Base-by-base conservation (phyloP, 2,888 invertebrate genomes). In the Achlya flavicornis region DNA sequence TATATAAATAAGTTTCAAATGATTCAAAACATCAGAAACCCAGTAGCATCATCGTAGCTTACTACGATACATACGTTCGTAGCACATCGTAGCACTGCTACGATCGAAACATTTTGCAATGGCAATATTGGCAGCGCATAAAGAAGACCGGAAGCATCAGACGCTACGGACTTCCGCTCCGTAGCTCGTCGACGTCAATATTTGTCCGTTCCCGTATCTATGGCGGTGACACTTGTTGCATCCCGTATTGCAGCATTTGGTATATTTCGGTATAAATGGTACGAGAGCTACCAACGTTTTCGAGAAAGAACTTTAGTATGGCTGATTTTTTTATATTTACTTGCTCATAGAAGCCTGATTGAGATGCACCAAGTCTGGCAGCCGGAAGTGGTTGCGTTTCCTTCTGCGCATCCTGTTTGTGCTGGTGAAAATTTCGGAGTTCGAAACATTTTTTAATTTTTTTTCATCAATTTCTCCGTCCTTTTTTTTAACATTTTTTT, bases 211-310 rank as follows among this genome's bases (percentile, higher is more conserved):
- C 77, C 71, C 72, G 66, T 66, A 53, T 53, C 43, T 68, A 69
- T 68, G 66, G 33, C 70, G 64, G 64, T 69, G 73, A 68, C 74
- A 81, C 81, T 75, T 77, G 77, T 77, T 76, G 75, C 74, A 66
- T 65, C 61, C 61, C 10, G 33, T 33, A 33, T 35, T n/a, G 5
- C 59, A 11, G 38, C 10, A 19, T 41, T 41, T 41, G 12, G 12
- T 12, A 41, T 4, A 41, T 64, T 64, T 53, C 19, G 16, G 53
- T 19, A 19, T 53, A 53, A 16, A 33, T n/a, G n/a, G n/a, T n/a
- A n/a, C n/a, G n/a, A n/a, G n/a, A n/a, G n/a, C n/a, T n/a, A n/a
- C n/a, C n/a, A n/a, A n/a, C n/a, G n/a, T n/a, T n/a, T n/a, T n/a
- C n/a, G n/a, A n/a, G n/a, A n/a, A n/a, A n/a, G n/a, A n/a, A n/a